A percentile compares a stretch with the other conserved stretches of the same genome.
Evolutionary conservation across 2,113 vertebrate species (phyloP).

Genomic region (Pedionomus torquatus): DNA sequence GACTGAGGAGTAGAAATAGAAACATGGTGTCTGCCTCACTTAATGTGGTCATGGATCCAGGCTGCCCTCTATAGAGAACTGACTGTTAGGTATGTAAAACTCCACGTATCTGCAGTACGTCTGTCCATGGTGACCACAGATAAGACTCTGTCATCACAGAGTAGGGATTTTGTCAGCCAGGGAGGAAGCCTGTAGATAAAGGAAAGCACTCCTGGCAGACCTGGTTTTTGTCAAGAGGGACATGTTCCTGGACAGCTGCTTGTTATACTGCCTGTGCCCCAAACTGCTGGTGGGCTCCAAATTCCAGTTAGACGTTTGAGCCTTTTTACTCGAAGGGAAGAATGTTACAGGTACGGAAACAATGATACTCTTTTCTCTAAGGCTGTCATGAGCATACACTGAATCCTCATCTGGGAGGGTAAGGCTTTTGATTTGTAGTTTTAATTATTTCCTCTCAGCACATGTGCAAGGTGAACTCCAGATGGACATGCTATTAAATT

Average conservation of each 20-base stretch:
- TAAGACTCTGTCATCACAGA: neutral
- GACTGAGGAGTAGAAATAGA: neutral
- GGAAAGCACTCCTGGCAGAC: neutral
- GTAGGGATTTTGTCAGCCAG: neutral
- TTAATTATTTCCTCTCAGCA: neutral
- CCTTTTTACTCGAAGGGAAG: neutral
- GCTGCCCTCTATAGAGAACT: neutral
- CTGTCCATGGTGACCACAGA: neutral
- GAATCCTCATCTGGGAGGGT: neutral
- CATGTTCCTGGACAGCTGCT: neutral
- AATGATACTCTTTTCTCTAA: neutral
- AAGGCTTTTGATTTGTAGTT: neutral
- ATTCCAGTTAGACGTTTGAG: neutral
- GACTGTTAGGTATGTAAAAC: neutral
- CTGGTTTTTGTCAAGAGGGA: neutral
- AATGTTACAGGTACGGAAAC: neutral
- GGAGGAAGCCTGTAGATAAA: neutral
- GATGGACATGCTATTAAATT: neutral
- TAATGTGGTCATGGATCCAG: neutral
- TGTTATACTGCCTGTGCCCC: neutral
- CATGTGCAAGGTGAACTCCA: neutral
- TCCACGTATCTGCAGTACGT: neutral
- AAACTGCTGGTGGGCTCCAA: neutral
- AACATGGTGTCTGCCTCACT: neutral
- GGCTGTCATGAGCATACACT: neutral